Evolutionary conservation across 1,140 invertebrate genomes (phyloP).

Genomic region (Temnothorax nylanderi): DNA sequence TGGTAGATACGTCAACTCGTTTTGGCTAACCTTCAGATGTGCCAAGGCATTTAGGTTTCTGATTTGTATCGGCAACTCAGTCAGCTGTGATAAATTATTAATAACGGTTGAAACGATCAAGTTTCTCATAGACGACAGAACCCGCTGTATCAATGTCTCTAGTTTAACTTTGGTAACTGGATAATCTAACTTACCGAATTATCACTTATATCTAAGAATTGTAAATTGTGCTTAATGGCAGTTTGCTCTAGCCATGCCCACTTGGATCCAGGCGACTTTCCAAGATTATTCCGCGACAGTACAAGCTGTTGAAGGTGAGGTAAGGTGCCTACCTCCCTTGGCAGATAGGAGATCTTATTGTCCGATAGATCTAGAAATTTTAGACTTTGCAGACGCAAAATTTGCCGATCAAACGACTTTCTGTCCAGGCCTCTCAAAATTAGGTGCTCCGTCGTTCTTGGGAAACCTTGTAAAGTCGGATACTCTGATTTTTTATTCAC

Average conservation of each 20-base stretch:
- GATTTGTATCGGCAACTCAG: conserved; percentile 87
- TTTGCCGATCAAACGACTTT: conserved; percentile 89
- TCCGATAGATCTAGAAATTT: conserved; percentile 90
- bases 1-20: conserved; percentile 83
- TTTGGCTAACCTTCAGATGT: conserved; percentile 86
- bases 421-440: conserved; percentile 87
- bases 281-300: conserved; percentile 90
- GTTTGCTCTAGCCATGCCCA: conserved; percentile 89
- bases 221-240: conserved; percentile 85
- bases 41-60: conserved; percentile 87
- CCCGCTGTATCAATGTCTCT: too few relatives aligned
- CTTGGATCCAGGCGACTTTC: conserved; percentile 83
- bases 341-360: conserved; percentile 91
- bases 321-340: conserved; percentile 90
- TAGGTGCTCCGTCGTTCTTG: conserved; percentile 87
- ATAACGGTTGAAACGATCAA: background rate
- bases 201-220: conserved; percentile 87
- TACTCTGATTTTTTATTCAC: conserved; percentile 89
- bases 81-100: conserved; percentile 73
- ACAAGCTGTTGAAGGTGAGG: conserved; percentile 88
- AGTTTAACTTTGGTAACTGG: too few relatives aligned
- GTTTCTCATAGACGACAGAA: too few relatives aligned
- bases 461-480: conserved; percentile 89
- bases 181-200: conserved; percentile 86
- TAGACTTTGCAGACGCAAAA: conserved; percentile 88